These are phyloP conservation scores for Glandiceps talaboti DNA, from an alignment of 53 echinoderm and acorn worm genomes.

Conservation along the genomic window DNA sequence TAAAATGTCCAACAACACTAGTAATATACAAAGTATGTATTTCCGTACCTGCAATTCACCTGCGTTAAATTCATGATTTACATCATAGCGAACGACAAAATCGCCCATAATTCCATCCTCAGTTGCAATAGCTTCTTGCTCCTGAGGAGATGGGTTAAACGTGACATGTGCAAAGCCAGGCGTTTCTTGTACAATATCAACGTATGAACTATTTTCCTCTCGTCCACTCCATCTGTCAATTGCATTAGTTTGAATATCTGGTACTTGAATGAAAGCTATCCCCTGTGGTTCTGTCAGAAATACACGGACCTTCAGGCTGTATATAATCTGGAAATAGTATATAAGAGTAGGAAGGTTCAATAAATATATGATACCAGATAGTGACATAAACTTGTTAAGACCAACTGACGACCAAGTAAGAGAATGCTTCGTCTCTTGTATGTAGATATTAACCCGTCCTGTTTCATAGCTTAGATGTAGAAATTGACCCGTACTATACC, in stretches of 20 bases:
- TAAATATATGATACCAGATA: too few species aligned
- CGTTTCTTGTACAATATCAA: slow-evolving; percentile 9
- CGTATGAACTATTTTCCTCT: slow-evolving; percentile 4
- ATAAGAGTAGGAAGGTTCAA: too few species aligned
- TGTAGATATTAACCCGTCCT: too few species aligned
- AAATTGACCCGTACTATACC: too few species aligned
- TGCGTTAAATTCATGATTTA: slow-evolving; percentile 50
- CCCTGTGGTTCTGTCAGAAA: slow-evolving; percentile 71
- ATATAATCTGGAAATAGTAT: slow-evolving; percentile 38
- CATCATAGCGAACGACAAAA: slow-evolving; percentile 69
- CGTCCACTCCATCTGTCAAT: slow-evolving; percentile 20
- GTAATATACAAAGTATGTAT: too few species aligned
- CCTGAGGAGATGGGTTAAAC: slow-evolving; percentile 29
- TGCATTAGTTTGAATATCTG: background rate
- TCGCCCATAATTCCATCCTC: slow-evolving; percentile 49
- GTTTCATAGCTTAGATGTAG: too few species aligned
- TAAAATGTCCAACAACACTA: too few species aligned
- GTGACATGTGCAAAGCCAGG: slow-evolving; percentile 23
- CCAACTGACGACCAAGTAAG: too few species aligned
- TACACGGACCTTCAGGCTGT: slow-evolving; percentile 35
- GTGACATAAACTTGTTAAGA: too few species aligned
- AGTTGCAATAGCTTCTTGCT: slow-evolving; percentile 36
- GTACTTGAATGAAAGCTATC: slow-evolving; percentile 30
- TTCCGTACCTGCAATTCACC: slow-evolving; percentile 79
- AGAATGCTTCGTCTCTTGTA: too few species aligned